Conservation (phyloP, 2,797 vertebrate species). For the Gallirallus australis region DNA sequence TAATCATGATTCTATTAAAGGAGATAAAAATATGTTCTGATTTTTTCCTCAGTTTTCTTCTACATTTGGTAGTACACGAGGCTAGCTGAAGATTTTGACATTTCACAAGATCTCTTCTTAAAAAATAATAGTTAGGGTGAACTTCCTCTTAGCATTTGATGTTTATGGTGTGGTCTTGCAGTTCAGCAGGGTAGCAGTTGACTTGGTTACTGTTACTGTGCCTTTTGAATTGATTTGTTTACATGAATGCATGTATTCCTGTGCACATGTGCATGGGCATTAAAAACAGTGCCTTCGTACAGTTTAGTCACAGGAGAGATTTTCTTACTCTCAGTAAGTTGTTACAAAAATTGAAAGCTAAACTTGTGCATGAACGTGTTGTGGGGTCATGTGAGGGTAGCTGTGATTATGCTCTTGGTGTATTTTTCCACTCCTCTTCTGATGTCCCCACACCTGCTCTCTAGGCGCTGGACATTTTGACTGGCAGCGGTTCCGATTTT, state of each 20-base stretch:
- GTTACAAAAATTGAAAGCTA: neutral
- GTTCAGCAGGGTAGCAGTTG: neutral
- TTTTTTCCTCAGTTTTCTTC: neutral
- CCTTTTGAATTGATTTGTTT: neutral
- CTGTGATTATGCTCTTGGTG: neutral
- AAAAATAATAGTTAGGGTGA: neutral
- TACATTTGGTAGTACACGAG: rapidly evolving
- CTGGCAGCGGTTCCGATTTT: neutral
- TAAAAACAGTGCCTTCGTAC: neutral
- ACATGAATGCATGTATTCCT: neutral
- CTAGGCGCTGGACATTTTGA: neutral
- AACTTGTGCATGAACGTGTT: neutral
- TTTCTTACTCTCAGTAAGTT: neutral
- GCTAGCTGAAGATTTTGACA: neutral
- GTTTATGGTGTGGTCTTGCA: neutral
- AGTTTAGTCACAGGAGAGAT: neutral
- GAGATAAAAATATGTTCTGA: neutral
- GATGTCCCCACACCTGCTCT: neutral
- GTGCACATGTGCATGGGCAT: neutral
- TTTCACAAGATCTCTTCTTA: neutral
- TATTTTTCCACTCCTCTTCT: neutral
- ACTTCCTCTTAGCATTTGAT: neutral
- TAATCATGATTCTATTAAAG: neutral
- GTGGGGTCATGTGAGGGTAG: neutral
- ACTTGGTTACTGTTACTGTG: neutral